phyloP scores from a whole-genome alignment of 2,113 vertebrate genomes.

The Bos taurus region ARS-UCD2.0 NC_037329.1:48782001-48782500 shows the following conservation, averaged over 20 bases:
- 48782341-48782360: background rate
- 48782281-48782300: background rate
- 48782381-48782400: background rate
- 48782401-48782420: conserved; percentile 13
- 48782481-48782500: background rate
- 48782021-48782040: background rate
- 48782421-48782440: background rate
- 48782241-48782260: background rate
- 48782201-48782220: background rate
- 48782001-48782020: background rate
- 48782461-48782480: background rate
- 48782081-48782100: background rate
- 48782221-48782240: background rate
- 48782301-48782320: background rate
- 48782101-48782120: background rate
- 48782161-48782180: background rate
- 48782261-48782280: background rate
- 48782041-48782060: background rate
- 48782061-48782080: background rate
- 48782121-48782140: background rate
- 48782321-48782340: background rate
- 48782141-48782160: background rate
- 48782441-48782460: background rate
- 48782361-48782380: conserved; percentile 24
- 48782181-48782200: background rate